Conservation (phyloP, 1,140 invertebrate genomes). For the Zeugodacus cucurbitae region DNA sequence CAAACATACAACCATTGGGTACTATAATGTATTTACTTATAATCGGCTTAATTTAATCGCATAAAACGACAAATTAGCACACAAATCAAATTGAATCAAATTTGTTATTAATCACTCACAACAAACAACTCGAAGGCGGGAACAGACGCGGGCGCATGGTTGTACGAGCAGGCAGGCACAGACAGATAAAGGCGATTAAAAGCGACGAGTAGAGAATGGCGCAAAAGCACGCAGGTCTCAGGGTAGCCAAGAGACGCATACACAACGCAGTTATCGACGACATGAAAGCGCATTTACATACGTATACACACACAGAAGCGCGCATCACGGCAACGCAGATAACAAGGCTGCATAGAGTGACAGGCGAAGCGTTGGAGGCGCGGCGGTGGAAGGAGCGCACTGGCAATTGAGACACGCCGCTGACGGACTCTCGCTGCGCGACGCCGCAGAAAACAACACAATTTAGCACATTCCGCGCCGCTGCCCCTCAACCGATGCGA, state of each 20-base stretch:
- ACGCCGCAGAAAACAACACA: background rate
- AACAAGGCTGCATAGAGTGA: background rate
- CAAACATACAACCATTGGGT: too few relatives aligned
- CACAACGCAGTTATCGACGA: background rate
- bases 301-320: background rate
- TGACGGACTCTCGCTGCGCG: background rate
- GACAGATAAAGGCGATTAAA: background rate
- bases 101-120: conserved; percentile 30
- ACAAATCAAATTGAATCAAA: conserved; percentile 38
- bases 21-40: background rate
- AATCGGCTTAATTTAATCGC: conserved; percentile 27
- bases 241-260: background rate
- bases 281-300: background rate
- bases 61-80: conserved; percentile 33
- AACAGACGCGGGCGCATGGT: background rate
- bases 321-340: background rate
- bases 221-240: conserved; percentile 1
- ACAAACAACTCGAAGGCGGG: background rate
- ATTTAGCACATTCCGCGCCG: background rate
- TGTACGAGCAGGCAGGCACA: background rate
- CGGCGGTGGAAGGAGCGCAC: background rate
- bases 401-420: background rate
- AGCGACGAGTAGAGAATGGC: background rate
- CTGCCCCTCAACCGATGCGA: background rate
- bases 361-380: background rate